A percentile compares a stretch with the other conserved stretches of the same genome.
phyloP scores from a whole-genome alignment of 2,797 vertebrate species.

The Trachurus trachurus region DNA sequence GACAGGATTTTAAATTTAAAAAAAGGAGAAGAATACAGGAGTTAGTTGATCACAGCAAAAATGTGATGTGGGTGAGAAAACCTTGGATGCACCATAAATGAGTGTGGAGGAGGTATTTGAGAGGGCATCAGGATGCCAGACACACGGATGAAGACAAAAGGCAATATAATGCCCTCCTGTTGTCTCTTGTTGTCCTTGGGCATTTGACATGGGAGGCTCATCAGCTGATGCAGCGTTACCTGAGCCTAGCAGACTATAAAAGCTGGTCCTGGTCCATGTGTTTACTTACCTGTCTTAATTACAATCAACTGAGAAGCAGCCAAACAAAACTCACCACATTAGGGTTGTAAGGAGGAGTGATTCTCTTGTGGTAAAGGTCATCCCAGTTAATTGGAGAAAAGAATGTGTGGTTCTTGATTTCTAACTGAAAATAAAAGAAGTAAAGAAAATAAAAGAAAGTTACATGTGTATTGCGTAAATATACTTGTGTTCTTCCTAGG shows the following conservation, averaged over 20 bases:
- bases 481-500: neutral
- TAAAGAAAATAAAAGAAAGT: slow-evolving; percentile 44
- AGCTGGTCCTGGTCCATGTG: no score
- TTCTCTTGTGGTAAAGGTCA: slow-evolving; percentile 95
- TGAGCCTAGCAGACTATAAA: no score
- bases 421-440: slow-evolving; percentile 86
- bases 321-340: slow-evolving; percentile 92
- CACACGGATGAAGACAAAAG: no score
- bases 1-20: neutral
- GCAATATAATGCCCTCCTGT: no score
- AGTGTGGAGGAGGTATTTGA: neutral
- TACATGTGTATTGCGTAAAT: neutral
- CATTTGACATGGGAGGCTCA: no score
- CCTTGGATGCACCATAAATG: neutral
- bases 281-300: no score
- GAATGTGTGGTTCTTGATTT: slow-evolving; percentile 96
- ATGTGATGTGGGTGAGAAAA: neutral
- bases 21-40: neutral
- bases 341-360: slow-evolving; percentile 96
- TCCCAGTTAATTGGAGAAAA: slow-evolving; percentile 99
- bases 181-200: no score
- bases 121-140: neutral
- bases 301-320: neutral
- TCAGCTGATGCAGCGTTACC: no score
- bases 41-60: neutral